A percentile compares a stretch with the other conserved stretches of the same genome.
Evolutionary conservation across 2,797 vertebrate species (phyloP).

Genomic region (Clarias fuscus): DNA sequence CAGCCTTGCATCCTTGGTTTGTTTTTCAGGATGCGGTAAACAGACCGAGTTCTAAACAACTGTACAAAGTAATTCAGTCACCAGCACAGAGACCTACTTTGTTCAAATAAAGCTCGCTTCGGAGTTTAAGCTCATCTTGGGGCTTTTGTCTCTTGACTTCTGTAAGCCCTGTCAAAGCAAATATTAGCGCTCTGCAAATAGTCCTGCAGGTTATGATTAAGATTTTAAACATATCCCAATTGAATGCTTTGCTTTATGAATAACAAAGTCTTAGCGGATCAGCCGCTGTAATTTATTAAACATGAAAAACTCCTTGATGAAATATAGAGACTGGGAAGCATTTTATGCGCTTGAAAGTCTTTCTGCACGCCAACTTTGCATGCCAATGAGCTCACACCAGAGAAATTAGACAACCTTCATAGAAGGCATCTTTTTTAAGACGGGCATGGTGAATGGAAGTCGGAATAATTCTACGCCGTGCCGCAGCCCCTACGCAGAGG

Average conservation of each 20-base stretch:
- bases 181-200: conserved; percentile 92
- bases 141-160: conserved; percentile 83
- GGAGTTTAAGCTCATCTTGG: conserved; percentile 80
- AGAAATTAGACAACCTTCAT: conserved; percentile 84
- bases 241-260: conserved; percentile 93
- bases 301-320: conserved; percentile 97
- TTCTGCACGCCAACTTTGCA: conserved; percentile 90
- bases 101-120: conserved; percentile 76
- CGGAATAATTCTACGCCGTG: conserved; percentile 63
- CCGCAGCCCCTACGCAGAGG: neutral
- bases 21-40: conserved; percentile 32
- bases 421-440: conserved; percentile 83
- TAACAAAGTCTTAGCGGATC: conserved; percentile 95
- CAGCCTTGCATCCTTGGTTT: conserved; percentile 35
- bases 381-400: conserved; percentile 88
- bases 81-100: conserved; percentile 72
- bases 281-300: conserved; percentile 96
- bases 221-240: conserved; percentile 92
- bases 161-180: conserved; percentile 85
- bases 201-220: conserved; percentile 95
- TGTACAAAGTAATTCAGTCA: conserved; percentile 61
- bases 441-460: conserved; percentile 70
- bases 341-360: conserved; percentile 97
- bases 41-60: conserved; percentile 55
- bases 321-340: conserved; percentile 95